phyloP scores from a whole-genome alignment of 2,113 vertebrate genomes.

The Maccullochella peelii region DNA sequence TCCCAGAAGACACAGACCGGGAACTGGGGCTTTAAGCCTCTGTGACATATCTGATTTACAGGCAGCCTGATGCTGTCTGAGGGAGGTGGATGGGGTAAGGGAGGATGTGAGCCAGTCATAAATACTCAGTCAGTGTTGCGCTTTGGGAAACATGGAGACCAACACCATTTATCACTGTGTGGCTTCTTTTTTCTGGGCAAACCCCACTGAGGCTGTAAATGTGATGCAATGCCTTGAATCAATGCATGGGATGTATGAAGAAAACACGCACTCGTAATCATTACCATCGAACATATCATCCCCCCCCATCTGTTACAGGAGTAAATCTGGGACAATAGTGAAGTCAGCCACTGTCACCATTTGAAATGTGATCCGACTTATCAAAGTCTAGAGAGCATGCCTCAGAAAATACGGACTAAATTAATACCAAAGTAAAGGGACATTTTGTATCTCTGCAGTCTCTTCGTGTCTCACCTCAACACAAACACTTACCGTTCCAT shows the following conservation, averaged over 20 bases:
- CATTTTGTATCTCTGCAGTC: neutral
- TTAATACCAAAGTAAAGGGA: neutral
- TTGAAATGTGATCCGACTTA: constrained; percentile 12
- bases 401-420: constrained; percentile 20
- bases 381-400: constrained; percentile 7
- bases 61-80: constrained; percentile 47
- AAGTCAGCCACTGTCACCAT: constrained; percentile 30
- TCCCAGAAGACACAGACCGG: constrained; percentile 42
- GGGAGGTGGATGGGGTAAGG: constrained; percentile 52
- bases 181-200: constrained; percentile 57
- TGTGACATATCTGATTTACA: constrained; percentile 71
- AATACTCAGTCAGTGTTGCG: constrained; percentile 66
- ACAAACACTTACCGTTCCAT: constrained; percentile 88
- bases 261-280: constrained; percentile 55
- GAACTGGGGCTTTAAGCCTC: constrained; percentile 47
- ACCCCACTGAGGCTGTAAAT: constrained; percentile 57
- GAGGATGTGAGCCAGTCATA: constrained; percentile 63
- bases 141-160: constrained; percentile 48
- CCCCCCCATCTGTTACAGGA: constrained; percentile 10
- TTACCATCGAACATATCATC: constrained; percentile 16
- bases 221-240: constrained; percentile 33
- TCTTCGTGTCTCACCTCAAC: neutral
- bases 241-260: constrained; percentile 8
- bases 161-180: constrained; percentile 61
- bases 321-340: constrained; percentile 6